phyloP scores from a whole-genome alignment of 1,140 invertebrate species.

The Colletes latitarsis region DNA sequence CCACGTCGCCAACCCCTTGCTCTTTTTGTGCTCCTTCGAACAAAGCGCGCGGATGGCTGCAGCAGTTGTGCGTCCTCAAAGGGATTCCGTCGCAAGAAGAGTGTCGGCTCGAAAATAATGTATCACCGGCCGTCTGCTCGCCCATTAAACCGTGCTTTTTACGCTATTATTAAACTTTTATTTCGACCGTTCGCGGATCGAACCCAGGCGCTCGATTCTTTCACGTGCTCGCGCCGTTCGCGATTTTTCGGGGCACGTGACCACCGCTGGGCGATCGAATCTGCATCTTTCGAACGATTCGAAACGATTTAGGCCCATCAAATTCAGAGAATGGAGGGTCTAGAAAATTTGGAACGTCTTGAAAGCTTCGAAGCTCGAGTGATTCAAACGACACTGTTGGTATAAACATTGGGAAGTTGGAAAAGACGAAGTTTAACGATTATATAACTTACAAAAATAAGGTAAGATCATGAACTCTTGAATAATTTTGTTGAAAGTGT shows the following conservation, averaged over 20 bases:
- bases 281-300: too few species aligned
- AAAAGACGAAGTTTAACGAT: too few species aligned
- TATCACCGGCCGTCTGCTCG: slow-evolving; percentile 35
- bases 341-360: too few species aligned
- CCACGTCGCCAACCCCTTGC: slow-evolving; percentile 2
- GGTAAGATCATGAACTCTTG: too few species aligned
- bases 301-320: too few species aligned
- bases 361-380: too few species aligned
- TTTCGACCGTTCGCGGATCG: slow-evolving; percentile 21
- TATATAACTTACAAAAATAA: too few species aligned
- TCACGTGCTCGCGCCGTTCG: slow-evolving; percentile 16
- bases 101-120: slow-evolving; percentile 54
- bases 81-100: slow-evolving; percentile 47
- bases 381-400: too few species aligned
- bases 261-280: too few species aligned
- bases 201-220: neutral
- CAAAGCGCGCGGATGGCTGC: slow-evolving; percentile 48
- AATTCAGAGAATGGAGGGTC: too few species aligned
- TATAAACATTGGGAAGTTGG: too few species aligned
- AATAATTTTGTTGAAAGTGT: too few species aligned
- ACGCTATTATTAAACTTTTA: slow-evolving; percentile 47
- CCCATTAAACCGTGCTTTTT: slow-evolving; percentile 42
- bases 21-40: slow-evolving; percentile 48
- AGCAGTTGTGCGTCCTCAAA: slow-evolving; percentile 48
- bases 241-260: neutral